Evolutionary conservation across 2,113 vertebrate genomes (phyloP).

Genomic region (Hemibagrus wyckioides): DNA sequence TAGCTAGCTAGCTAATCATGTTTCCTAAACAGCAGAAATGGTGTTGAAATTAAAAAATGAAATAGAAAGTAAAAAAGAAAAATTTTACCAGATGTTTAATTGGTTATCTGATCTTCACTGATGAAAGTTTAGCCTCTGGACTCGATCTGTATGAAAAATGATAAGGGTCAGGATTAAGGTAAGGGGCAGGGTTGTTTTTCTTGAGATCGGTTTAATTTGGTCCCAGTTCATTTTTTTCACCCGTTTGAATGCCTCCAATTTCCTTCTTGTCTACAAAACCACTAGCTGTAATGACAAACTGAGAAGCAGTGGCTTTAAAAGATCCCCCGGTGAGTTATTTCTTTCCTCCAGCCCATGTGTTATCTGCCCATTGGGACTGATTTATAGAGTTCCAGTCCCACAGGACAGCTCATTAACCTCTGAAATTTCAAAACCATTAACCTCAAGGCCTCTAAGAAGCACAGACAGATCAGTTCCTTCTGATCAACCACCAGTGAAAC

Average conservation of each 20-base stretch:
- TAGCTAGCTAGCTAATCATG: neutral
- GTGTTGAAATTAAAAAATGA: neutral
- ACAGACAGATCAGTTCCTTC: slow-evolving; percentile 20
- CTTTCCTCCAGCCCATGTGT: neutral
- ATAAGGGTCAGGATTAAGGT: neutral
- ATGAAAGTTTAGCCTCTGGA: too few species aligned
- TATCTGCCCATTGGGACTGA: slow-evolving; percentile 31
- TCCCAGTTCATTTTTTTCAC: neutral
- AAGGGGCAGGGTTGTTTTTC: neutral
- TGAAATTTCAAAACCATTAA: slow-evolving; percentile 9
- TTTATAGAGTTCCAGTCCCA: slow-evolving; percentile 27
- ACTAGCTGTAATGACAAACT: slow-evolving; percentile 22
- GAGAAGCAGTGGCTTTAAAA: slow-evolving; percentile 46
- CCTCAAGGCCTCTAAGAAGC: slow-evolving; percentile 47
- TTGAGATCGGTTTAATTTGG: neutral
- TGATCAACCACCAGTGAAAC: neutral
- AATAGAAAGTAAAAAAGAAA: neutral
- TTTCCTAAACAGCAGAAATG: neutral
- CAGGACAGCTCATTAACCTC: slow-evolving; percentile 52
- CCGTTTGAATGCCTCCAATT: neutral
- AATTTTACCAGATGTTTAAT: neutral
- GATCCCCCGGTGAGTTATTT: slow-evolving; percentile 36
- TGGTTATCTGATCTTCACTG: neutral
- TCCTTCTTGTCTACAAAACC: neutral
- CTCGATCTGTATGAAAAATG: neutral